Evolutionary conservation across 2,113 vertebrate genomes (phyloP), one percentile per base, ranked within the genome.

Genomic region (Sorex fumeus): DNA sequence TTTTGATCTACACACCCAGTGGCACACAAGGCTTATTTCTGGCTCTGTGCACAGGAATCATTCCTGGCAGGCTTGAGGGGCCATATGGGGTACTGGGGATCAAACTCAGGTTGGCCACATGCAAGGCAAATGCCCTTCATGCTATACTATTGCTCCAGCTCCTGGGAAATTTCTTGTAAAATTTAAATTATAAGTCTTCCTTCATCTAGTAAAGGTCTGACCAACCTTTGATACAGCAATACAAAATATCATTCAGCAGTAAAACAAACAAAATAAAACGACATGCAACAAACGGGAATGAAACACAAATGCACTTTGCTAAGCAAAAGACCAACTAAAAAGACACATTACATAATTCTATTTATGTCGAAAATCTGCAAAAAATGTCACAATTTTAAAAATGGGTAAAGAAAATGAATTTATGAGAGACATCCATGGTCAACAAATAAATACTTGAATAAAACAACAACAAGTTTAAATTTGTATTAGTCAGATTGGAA

Each of bases 401-500:
- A 3, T 25, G 6, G 19, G 40, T 50, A 36, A 62, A 86, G 45
- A 23, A 62, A 13, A 60, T 2, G 16, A 32, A 34, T 28, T 50
- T 15, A 83, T 70, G 21, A 53, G 80, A 87, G 7, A 57, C 36
- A 40, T 8, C 27, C 27, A 50, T 5, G 16, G 69, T 8, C 21
- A 25, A n/a, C 45, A 66, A 57, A 57, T 40, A 40, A 74, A 81
- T 23, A 34, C 7, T 60, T 23, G 27, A 16, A 45, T 36, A 45
- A 84, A 80, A 80, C 2, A 43, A 16, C 8, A 67, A 67, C 2
- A 76, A 19, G 6, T 30, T 57, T 21, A 57, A 23, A 67, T 69
- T 50, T 89, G 34, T 89, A 13, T 89, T 76, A 57, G n/a, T 32
- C n/a, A 62, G 8, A 62, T 50, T 94, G 8, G 47, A 69, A 92